Percentiles rank a stretch among this genome's conserved stretches.
phyloP scores from a whole-genome alignment of 2,888 invertebrate species.

The Cantharis flavilabris region DNA sequence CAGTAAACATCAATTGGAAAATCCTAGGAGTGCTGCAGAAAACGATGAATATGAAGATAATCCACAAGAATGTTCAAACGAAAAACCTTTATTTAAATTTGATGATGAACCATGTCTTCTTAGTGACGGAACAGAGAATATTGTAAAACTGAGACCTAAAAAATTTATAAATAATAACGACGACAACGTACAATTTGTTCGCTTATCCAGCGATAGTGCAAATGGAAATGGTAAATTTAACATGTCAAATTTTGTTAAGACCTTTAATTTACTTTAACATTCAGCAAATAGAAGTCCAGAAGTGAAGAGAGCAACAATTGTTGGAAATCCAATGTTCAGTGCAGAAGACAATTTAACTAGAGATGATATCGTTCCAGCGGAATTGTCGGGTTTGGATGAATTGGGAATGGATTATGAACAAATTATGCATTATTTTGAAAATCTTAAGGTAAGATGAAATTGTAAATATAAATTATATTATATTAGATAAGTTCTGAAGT shows the following conservation, averaged over 20 bases:
- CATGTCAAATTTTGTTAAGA: not conserved
- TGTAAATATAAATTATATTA: not conserved
- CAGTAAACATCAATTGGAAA: constrained; percentile 46
- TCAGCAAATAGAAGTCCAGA: constrained; percentile 60
- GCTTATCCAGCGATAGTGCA: constrained; percentile 55
- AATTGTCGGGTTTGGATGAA: constrained; percentile 76
- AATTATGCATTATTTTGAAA: constrained; percentile 98
- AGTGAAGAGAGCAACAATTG: constrained; percentile 83
- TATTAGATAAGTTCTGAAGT: too few species aligned
- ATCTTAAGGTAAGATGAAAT: constrained; percentile 80
- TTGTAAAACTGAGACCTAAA: constrained; percentile 57
- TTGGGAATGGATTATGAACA: constrained; percentile 96
- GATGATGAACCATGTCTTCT: constrained; percentile 57
- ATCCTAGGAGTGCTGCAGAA: constrained; percentile 7
- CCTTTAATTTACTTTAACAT: constrained; percentile 8
- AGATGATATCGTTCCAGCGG: constrained; percentile 51
- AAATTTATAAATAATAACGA: constrained; percentile 53
- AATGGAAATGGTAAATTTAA: constrained; percentile 40
- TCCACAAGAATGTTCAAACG: constrained; percentile 19
- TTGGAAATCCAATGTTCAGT: constrained; percentile 88
- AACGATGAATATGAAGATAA: constrained; percentile 17
- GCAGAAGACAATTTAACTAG: constrained; percentile 50
- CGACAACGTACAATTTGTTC: constrained; percentile 64
- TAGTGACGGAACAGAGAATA: constrained; percentile 32
- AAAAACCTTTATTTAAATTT: constrained; percentile 57